A percentile compares a stretch with the other conserved stretches of the same genome.
Evolutionary conservation across 1,140 invertebrate species (phyloP).

Genomic region (Leptopilina boulardi): DNA sequence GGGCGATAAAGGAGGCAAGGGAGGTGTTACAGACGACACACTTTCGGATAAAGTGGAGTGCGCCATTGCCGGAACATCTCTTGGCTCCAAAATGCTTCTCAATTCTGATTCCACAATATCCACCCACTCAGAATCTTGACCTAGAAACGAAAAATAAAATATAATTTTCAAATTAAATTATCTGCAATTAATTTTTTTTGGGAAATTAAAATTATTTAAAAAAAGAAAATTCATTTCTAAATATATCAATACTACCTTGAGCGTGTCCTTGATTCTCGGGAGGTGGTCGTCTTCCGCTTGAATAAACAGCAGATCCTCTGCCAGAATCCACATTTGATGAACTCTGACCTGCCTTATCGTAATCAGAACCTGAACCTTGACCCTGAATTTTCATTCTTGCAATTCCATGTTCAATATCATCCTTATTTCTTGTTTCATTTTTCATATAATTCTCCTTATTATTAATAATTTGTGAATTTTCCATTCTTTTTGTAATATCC

Average conservation of each 20-base stretch:
- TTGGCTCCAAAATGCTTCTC: constrained; percentile 85
- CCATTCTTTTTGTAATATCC: constrained; percentile 58
- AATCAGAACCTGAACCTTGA: constrained; percentile 80
- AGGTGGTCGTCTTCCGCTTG: constrained; percentile 80
- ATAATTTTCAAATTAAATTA: too few species aligned
- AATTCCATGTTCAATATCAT: constrained; percentile 71
- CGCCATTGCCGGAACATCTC: constrained; percentile 72
- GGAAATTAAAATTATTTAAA: too few species aligned
- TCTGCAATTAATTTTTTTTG: too few species aligned
- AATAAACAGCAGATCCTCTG: constrained; percentile 85
- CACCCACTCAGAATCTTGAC: constrained; percentile 88
- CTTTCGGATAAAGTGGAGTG: constrained; percentile 81
- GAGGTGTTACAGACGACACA: constrained; percentile 84
- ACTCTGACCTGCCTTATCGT: constrained; percentile 82
- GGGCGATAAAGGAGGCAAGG: constrained; percentile 85
- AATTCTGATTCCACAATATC: constrained; percentile 89
- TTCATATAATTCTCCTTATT: constrained; percentile 57
- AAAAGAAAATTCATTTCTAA: too few species aligned
- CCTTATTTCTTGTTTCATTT: constrained; percentile 61
- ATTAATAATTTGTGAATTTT: constrained; percentile 51
- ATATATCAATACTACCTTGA: constrained; percentile 44
- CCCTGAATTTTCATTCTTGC: constrained; percentile 75
- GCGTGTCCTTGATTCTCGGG: constrained; percentile 59
- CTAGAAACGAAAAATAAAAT: constrained; percentile 60
- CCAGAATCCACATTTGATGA: constrained; percentile 86